Percentiles rank a stretch among this genome's conserved stretches.
phyloP scores from a whole-genome alignment of 2,797 vertebrate genomes.

The Cuculus canorus region DNA sequence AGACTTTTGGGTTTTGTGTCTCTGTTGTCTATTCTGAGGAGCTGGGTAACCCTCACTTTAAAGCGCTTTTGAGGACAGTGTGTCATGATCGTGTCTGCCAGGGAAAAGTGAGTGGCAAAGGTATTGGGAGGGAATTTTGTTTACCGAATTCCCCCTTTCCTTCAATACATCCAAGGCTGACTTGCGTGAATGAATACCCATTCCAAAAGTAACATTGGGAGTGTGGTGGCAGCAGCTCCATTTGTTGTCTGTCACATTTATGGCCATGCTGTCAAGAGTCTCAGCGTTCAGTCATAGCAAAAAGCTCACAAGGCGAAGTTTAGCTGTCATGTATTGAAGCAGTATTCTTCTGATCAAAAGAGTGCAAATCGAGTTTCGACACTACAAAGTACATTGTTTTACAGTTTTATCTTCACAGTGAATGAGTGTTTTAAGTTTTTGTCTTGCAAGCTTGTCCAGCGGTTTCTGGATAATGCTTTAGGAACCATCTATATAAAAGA shows the following conservation, averaged over 20 bases:
- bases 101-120: not conserved
- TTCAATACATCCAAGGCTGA: not conserved
- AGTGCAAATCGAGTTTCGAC: not conserved
- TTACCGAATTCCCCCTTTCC: too few species aligned
- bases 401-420: not conserved
- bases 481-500: not conserved
- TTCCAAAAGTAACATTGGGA: not conserved
- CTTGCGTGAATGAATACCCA: rapidly evolving
- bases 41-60: not conserved
- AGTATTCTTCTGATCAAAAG: too few species aligned
- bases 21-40: not conserved
- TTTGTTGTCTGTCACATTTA: not conserved
- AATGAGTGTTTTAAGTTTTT: rapidly evolving
- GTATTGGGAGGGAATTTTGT: rapidly evolving
- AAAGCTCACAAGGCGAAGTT: not conserved
- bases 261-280: not conserved
- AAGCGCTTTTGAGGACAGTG: rapidly evolving
- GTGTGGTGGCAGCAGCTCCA: not conserved
- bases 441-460: not conserved
- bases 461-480: not conserved
- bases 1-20: not conserved
- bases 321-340: not conserved
- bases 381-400: not conserved
- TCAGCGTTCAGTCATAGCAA: rapidly evolving
- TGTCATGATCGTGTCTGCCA: rapidly evolving